These are phyloP conservation scores for Periophthalmus magnuspinnatus DNA, from an alignment of 2,797 vertebrate genomes.

Conservation along the genomic window DNA sequence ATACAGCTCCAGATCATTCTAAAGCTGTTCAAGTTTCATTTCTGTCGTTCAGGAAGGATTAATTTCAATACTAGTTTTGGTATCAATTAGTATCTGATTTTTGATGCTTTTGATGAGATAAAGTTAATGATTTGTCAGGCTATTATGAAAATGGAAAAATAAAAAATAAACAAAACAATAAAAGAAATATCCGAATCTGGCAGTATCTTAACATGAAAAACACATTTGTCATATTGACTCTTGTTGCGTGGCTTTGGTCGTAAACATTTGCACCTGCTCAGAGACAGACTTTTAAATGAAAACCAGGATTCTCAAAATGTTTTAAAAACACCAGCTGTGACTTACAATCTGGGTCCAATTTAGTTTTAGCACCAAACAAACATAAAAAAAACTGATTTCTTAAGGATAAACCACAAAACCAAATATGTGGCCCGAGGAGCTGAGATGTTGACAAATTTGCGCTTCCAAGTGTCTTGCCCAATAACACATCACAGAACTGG, in stretches of 20 bases:
- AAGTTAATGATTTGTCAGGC: neutral
- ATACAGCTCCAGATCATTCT: too few species aligned
- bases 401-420: neutral
- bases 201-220: constrained; percentile 14
- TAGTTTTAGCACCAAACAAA: neutral
- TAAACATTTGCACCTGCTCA: constrained; percentile 7
- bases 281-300: neutral
- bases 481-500: too few species aligned
- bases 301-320: neutral
- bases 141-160: neutral
- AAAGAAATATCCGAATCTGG: constrained; percentile 24
- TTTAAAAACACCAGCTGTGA: constrained; percentile 4
- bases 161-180: neutral
- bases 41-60: too few species aligned
- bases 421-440: neutral
- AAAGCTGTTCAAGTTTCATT: too few species aligned
- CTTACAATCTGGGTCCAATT: constrained; percentile 7
- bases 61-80: too few species aligned
- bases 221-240: neutral
- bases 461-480: too few species aligned
- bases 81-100: too few species aligned
- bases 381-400: neutral
- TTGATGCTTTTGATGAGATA: too few species aligned
- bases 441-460: neutral
- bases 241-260: neutral